Conservation (phyloP, 2,797 vertebrate genomes). For the Orientallactaga sibirica region DNA sequence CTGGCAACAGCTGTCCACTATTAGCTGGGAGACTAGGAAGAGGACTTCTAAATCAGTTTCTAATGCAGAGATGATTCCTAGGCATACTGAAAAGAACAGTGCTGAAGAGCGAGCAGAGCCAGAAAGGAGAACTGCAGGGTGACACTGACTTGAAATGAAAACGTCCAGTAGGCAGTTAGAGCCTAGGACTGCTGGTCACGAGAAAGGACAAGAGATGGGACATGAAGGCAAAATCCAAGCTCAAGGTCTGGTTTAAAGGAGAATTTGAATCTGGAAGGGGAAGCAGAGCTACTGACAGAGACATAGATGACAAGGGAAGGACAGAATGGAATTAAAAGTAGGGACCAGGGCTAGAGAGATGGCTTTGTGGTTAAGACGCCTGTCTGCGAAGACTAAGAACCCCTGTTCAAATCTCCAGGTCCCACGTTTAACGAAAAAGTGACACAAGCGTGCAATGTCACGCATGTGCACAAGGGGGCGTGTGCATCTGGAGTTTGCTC, state of each 20-base stretch:
- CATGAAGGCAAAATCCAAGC: neutral
- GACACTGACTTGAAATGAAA: neutral
- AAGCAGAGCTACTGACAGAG: neutral
- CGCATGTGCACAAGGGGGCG: too few relatives aligned
- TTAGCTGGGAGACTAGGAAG: conserved; percentile 1
- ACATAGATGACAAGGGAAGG: neutral
- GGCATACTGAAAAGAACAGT: neutral
- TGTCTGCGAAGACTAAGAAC: too few relatives aligned
- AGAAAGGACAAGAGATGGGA: neutral
- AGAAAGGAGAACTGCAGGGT: neutral
- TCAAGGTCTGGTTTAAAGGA: neutral
- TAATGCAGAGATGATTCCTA: neutral
- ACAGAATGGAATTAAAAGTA: neutral
- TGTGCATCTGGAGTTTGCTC: too few relatives aligned
- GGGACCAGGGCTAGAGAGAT: too few relatives aligned
- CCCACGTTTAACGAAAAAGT: too few relatives aligned
- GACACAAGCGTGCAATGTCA: too few relatives aligned
- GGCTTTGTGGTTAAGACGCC: too few relatives aligned
- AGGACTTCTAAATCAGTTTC: conserved; percentile 17
- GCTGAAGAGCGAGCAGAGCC: neutral
- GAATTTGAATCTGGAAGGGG: neutral
- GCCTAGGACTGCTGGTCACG: fast-evolving
- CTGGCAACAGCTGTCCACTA: neutral
- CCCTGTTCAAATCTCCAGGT: too few relatives aligned
- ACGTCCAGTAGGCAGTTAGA: neutral